Percentiles rank a stretch among this genome's conserved stretches.
Evolutionary conservation across 2,113 vertebrate genomes (phyloP).

Genomic region (Tautogolabrus adspersus): DNA sequence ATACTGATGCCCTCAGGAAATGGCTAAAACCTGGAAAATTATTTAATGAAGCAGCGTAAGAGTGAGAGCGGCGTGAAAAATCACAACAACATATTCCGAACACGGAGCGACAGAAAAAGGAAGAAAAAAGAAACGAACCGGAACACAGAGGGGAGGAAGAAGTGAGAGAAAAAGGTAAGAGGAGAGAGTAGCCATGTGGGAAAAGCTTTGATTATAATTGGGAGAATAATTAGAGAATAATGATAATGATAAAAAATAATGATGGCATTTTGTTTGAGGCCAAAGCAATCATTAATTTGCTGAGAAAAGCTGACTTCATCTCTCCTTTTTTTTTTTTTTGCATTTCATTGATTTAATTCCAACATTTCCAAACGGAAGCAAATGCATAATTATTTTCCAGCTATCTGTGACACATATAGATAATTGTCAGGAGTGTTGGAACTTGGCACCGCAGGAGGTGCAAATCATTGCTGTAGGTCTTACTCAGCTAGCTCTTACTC

Average conservation of each 20-base stretch:
- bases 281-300: slow-evolving; percentile 39
- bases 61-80: slow-evolving; percentile 14
- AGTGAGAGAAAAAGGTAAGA: slow-evolving; percentile 10
- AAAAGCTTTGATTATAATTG: slow-evolving; percentile 63
- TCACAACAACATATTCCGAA: slow-evolving; percentile 9
- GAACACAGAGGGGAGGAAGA: neutral
- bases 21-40: slow-evolving; percentile 27
- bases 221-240: slow-evolving; percentile 64
- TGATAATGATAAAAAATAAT: slow-evolving; percentile 58
- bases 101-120: neutral
- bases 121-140: neutral
- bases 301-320: slow-evolving; percentile 30
- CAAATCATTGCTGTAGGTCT: slow-evolving; percentile 57
- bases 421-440: slow-evolving; percentile 44
- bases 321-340: neutral
- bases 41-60: slow-evolving; percentile 42
- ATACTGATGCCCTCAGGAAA: slow-evolving; percentile 33
- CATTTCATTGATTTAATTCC: slow-evolving; percentile 43
- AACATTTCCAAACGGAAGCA: slow-evolving; percentile 35
- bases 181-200: slow-evolving; percentile 30
- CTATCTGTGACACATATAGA: slow-evolving; percentile 50
- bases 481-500: slow-evolving; percentile 27
- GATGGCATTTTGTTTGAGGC: slow-evolving; percentile 55
- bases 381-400: slow-evolving; percentile 42
- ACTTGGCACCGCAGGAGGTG: slow-evolving; percentile 42